phyloP scores from a whole-genome alignment of 2,888 invertebrate genomes.

The Mechanitis mazaeus region DNA sequence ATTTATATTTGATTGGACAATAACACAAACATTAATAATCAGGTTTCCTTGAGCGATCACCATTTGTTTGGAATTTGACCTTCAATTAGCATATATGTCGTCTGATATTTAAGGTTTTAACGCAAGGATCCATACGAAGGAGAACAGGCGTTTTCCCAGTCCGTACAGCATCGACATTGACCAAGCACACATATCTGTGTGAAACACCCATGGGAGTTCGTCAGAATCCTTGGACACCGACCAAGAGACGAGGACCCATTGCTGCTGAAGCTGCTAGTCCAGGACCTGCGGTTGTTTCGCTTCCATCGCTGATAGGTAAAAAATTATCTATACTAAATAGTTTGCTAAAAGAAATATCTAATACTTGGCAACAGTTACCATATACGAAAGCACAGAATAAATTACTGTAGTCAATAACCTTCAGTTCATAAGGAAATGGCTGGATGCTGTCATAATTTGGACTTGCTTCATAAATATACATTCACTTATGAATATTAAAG shows the following conservation, averaged over 20 bases:
- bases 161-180: slow-evolving; percentile 41
- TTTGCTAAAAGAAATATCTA: neutral
- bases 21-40: too few relatives aligned
- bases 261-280: slow-evolving; percentile 91
- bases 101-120: slow-evolving; percentile 15
- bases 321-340: neutral
- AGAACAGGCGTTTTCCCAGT: slow-evolving; percentile 23
- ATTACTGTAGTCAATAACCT: slow-evolving; percentile 8
- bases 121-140: slow-evolving; percentile 13
- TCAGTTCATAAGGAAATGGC: slow-evolving; percentile 7
- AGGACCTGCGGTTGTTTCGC: slow-evolving; percentile 89
- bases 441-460: slow-evolving; percentile 19
- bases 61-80: too few relatives aligned
- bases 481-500: too few relatives aligned
- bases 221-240: slow-evolving; percentile 93
- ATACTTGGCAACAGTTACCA: neutral
- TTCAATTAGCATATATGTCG: too few relatives aligned
- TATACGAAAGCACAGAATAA: neutral
- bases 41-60: too few relatives aligned
- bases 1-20: too few relatives aligned
- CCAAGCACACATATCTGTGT: slow-evolving; percentile 44
- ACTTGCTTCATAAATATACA: slow-evolving; percentile 7
- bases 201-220: slow-evolving; percentile 79
- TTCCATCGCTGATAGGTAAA: slow-evolving; percentile 88
- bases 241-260: slow-evolving; percentile 90